Conservation (phyloP, 2,888 invertebrate genomes). For the Caenorhabditis sp. region DNA sequence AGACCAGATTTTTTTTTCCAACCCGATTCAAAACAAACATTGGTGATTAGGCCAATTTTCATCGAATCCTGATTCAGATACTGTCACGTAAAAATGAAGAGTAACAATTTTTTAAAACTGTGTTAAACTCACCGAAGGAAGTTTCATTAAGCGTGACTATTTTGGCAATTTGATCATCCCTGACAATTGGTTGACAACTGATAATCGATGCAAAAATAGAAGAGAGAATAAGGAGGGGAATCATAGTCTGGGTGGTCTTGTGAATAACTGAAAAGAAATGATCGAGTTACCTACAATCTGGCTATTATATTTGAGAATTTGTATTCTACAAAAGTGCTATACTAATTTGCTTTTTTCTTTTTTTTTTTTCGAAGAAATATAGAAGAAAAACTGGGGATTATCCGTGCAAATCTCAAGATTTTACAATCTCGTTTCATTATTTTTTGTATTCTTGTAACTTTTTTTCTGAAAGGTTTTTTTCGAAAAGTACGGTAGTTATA, state of each 20-base stretch:
- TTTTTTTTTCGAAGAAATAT: not conserved
- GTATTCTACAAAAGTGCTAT: slow-evolving; percentile 1
- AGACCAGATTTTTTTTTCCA: too few relatives aligned
- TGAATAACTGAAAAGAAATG: not conserved
- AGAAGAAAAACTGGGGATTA: slow-evolving; percentile 10
- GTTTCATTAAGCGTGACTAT: slow-evolving; percentile 30
- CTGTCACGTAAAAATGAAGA: too few relatives aligned
- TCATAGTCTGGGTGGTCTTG: slow-evolving; percentile 1
- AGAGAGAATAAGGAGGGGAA: not conserved
- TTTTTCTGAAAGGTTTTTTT: not conserved
- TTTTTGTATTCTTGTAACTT: slow-evolving; percentile 1
- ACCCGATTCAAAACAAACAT: too few relatives aligned
- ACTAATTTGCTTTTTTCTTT: not conserved
- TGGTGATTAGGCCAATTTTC: too few relatives aligned
- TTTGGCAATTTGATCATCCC: slow-evolving; percentile 31
- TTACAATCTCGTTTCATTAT: not conserved
- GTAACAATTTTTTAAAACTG: too few relatives aligned
- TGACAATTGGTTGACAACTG: not conserved
- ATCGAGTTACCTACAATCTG: not conserved
- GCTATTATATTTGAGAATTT: not conserved
- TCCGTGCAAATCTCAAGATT: slow-evolving; percentile 3
- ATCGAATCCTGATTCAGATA: too few relatives aligned
- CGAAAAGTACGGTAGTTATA: not conserved
- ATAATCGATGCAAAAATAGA: not conserved
- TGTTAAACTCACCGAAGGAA: slow-evolving; percentile 22